phyloP scores from a whole-genome alignment of 2,888 invertebrate species.

The Clistopyga incitator region DNA sequence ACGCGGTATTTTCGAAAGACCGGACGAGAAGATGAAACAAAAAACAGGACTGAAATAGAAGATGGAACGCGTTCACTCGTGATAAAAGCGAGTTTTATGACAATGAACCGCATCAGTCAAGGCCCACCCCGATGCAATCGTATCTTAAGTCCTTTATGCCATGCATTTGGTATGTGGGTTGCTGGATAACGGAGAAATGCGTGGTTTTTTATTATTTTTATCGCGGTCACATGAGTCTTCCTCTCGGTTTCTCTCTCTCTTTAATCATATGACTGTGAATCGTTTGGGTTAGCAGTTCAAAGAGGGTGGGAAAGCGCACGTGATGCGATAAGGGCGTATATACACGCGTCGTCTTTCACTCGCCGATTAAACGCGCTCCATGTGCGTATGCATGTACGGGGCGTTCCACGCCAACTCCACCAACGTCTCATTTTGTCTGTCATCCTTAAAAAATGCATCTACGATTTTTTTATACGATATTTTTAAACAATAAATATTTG shows the following conservation, averaged over 20 bases:
- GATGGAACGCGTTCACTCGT: no score
- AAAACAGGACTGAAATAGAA: background rate
- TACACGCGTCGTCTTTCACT: slow-evolving; percentile 24
- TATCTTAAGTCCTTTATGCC: background rate
- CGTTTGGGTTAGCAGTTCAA: slow-evolving; percentile 59
- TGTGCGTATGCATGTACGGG: background rate
- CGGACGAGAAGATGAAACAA: background rate
- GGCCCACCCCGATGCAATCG: slow-evolving; percentile 3
- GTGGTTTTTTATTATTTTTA: slow-evolving; percentile 51
- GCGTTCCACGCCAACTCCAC: background rate
- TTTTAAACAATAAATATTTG: no score
- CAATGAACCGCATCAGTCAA: slow-evolving; percentile 29
- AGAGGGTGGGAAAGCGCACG: slow-evolving; percentile 53
- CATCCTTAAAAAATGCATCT: no score
- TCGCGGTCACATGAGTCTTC: slow-evolving; percentile 50
- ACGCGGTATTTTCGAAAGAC: background rate
- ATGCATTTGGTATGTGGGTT: slow-evolving; percentile 13
- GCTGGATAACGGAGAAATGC: slow-evolving; percentile 30
- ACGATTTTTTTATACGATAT: no score
- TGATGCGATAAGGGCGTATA: slow-evolving; percentile 58
- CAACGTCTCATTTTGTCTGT: background rate
- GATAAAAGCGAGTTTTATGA: background rate
- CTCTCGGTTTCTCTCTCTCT: background rate
- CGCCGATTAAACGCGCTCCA: background rate
- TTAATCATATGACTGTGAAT: slow-evolving; percentile 49